A percentile compares a stretch with the other conserved stretches of the same genome.
phyloP scores from a whole-genome alignment of 2,888 invertebrate genomes.

The Pediacus dermestoides region DNA sequence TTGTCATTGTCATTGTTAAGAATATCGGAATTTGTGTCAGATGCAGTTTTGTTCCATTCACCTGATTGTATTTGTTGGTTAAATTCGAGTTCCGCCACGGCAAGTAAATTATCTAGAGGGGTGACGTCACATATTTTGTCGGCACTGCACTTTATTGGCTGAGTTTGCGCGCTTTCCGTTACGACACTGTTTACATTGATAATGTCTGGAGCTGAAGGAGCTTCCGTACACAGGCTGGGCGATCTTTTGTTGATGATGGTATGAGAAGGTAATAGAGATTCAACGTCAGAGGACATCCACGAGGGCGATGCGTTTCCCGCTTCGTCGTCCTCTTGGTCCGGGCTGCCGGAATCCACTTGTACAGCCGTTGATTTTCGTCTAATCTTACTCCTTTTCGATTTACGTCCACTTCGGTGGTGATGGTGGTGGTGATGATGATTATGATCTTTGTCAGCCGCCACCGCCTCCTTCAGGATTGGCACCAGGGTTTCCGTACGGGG shows the following conservation, averaged over 20 bases:
- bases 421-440: conserved; percentile 32
- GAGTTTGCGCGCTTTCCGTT: conserved; percentile 39
- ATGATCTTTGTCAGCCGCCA: conserved; percentile 42
- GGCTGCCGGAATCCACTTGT: conserved; percentile 34
- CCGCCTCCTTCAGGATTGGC: conserved; percentile 49
- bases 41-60: conserved; percentile 38
- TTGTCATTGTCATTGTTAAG: conserved; percentile 16
- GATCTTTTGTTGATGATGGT: conserved; percentile 46
- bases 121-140: conserved; percentile 47
- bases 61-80: conserved; percentile 55
- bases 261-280: conserved; percentile 61
- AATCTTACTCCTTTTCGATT: conserved; percentile 37
- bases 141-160: conserved; percentile 46
- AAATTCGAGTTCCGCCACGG: conserved; percentile 63
- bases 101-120: conserved; percentile 61
- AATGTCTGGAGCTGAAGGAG: conserved; percentile 29
- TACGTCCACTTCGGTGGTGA: conserved; percentile 32
- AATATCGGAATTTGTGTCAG: conserved; percentile 12
- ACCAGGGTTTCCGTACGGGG: conserved; percentile 68
- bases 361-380: conserved; percentile 45
- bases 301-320: conserved; percentile 30
- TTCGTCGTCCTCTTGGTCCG: conserved; percentile 18
- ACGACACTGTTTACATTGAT: conserved; percentile 45
- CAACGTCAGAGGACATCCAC: conserved; percentile 55
- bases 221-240: conserved; percentile 9